Evolutionary conservation across 64 coral and sea anemone genomes (phyloP).

Genomic region (Stichodactyla helianthus): DNA sequence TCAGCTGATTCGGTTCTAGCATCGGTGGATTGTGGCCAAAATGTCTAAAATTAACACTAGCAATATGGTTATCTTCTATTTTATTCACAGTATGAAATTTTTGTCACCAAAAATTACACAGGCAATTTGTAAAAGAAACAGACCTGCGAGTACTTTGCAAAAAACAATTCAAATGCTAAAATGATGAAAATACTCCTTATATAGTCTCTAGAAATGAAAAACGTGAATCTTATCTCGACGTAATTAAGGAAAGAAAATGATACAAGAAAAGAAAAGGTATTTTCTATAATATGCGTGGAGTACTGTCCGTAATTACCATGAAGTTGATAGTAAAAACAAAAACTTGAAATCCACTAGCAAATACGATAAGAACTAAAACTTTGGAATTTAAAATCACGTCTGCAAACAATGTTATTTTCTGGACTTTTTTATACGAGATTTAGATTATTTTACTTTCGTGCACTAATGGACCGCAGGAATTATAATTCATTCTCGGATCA

Average conservation of each 20-base stretch:
- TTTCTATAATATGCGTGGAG: not conserved
- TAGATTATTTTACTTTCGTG: not conserved
- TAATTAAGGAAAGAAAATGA: not conserved
- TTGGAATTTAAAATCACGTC: not conserved
- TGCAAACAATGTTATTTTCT: not conserved
- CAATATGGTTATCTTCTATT: not conserved
- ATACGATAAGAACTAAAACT: not conserved
- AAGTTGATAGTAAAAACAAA: not conserved
- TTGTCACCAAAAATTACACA: not conserved
- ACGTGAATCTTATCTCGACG: not conserved
- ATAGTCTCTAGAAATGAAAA: not conserved
- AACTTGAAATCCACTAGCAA: not conserved
- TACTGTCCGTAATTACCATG: not conserved
- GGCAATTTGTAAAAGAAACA: not conserved
- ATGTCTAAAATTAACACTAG: not conserved
- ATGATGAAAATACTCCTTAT: not conserved
- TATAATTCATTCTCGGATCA: not conserved
- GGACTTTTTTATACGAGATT: not conserved
- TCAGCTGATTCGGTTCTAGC: not conserved
- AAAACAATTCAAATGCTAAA: not conserved
- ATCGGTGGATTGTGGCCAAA: not conserved
- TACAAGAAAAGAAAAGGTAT: not conserved
- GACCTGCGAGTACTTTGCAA: not conserved
- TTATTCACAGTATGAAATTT: not conserved
- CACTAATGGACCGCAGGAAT: not conserved